Evolutionary conservation across 2,113 vertebrate genomes (phyloP).

Genomic region (Rousettus leschenaultii): DNA sequence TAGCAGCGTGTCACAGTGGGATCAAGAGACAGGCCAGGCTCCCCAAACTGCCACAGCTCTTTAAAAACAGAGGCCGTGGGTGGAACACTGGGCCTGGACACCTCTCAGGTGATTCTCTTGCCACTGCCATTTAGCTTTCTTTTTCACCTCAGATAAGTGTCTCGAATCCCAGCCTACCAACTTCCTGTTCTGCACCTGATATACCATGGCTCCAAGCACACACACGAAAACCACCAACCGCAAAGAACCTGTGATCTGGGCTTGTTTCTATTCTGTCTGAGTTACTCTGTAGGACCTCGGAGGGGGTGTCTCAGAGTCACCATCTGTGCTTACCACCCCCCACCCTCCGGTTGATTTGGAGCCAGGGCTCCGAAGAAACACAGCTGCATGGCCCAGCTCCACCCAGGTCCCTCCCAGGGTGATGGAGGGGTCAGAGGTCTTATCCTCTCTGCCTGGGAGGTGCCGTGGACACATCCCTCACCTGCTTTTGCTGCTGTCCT

Average conservation of each 20-base stretch:
- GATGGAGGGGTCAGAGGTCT: background rate
- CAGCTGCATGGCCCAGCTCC: background rate
- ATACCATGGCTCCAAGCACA: background rate
- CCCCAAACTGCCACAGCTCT: background rate
- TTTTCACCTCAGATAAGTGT: background rate
- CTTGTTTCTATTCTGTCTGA: background rate
- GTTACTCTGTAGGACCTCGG: background rate
- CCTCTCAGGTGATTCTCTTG: background rate
- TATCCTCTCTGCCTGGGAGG: background rate
- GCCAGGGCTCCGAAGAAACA: background rate
- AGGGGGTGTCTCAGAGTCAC: background rate
- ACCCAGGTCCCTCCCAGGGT: background rate
- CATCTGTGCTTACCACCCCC: background rate
- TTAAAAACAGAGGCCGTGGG: background rate
- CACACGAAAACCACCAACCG: background rate
- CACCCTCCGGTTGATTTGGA: background rate
- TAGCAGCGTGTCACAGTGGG: background rate
- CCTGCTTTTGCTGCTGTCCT: background rate
- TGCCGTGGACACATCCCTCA: background rate
- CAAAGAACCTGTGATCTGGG: background rate
- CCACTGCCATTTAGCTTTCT: background rate
- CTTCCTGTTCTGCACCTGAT: background rate
- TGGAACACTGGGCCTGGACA: background rate
- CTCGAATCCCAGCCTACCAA: background rate
- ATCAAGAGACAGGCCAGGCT: background rate